Conservation (phyloP, 2,797 vertebrate species). For the Corythornis leucogaster region DNA sequence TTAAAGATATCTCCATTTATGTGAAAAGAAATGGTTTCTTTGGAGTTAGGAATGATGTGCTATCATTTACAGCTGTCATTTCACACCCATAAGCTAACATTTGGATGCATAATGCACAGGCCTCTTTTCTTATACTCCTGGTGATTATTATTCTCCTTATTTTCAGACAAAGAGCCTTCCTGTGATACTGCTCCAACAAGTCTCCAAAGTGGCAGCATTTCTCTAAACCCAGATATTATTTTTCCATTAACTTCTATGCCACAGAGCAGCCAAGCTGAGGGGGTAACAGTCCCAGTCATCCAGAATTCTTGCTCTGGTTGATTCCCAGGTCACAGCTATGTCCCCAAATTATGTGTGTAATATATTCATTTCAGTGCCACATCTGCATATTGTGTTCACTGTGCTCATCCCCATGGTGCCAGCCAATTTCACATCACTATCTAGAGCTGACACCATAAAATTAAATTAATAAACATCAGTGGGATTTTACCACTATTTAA, state of each 20-base stretch:
- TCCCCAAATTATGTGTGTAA: not conserved
- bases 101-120: not conserved
- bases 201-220: not conserved
- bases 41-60: not conserved
- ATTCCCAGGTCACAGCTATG: not conserved
- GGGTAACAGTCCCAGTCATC: not conserved
- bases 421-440: not conserved
- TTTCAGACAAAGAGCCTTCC: not conserved
- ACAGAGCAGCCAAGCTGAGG: not conserved
- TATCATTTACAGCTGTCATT: not conserved
- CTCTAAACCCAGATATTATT: slow-evolving; percentile 6
- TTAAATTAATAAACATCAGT: not conserved
- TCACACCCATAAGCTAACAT: not conserved
- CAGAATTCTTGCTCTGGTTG: not conserved
- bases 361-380: not conserved
- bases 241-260: slow-evolving; percentile 6
- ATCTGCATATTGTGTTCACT: not conserved
- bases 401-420: not conserved
- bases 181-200: not conserved
- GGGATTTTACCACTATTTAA: not conserved
- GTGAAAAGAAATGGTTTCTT: not conserved
- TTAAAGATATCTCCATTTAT: not conserved
- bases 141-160: not conserved
- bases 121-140: not conserved
- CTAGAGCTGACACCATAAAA: not conserved